phyloP scores from a whole-genome alignment of 2,113 vertebrate species.

The Channa argus region DNA sequence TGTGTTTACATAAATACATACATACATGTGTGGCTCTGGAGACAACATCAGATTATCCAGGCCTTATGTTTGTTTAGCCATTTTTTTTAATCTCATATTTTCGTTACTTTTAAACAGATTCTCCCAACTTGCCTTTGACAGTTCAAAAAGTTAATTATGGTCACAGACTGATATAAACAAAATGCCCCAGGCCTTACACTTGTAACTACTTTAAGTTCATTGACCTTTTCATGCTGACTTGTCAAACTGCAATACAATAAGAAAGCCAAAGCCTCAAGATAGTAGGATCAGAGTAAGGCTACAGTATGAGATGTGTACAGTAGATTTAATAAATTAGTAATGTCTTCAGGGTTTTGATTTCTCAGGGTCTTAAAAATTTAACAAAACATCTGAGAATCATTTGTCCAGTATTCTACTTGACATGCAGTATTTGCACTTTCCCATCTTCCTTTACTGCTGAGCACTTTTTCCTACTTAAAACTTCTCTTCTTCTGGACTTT shows the following conservation, averaged over 20 bases:
- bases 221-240: conserved; percentile 43
- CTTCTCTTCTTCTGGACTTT: background rate
- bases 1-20: background rate
- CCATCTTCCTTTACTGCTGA: conserved; percentile 28
- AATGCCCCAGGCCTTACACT: conserved; percentile 21
- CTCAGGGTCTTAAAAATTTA: conserved; percentile 5
- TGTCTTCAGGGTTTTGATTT: conserved; percentile 25
- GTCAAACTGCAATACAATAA: conserved; percentile 12
- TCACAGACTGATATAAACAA: conserved; percentile 32
- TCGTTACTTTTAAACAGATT: conserved; percentile 5
- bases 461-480: conserved; percentile 32
- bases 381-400: conserved; percentile 6
- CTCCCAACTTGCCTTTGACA: conserved; percentile 1
- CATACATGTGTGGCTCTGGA: background rate
- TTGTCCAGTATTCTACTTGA: conserved; percentile 20
- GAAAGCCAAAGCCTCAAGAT: conserved; percentile 33
- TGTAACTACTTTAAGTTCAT: conserved; percentile 27
- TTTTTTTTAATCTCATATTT: conserved; percentile 1
- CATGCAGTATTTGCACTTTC: conserved; percentile 35
- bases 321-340: conserved; percentile 9
- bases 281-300: conserved; percentile 34
- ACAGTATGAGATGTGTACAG: conserved; percentile 17
- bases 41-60: conserved; percentile 1
- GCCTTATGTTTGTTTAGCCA: background rate
- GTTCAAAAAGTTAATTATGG: conserved; percentile 10